Evolutionary conservation across 1,140 invertebrate species (phyloP), one percentile per base, ranked within the genome.

Genomic region (Drosophila funebris): DNA sequence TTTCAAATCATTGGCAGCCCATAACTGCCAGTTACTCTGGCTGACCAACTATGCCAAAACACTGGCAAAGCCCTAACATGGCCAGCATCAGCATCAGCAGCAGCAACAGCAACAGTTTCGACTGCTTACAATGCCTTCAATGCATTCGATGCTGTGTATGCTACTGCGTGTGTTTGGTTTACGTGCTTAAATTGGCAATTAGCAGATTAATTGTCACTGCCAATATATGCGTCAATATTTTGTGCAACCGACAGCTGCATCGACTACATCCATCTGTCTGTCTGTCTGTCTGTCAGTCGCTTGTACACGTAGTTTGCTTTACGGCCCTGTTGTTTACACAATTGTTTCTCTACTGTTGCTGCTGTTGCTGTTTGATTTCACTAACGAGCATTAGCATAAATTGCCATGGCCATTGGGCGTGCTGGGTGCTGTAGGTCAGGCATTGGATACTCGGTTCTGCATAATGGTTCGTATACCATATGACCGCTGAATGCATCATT

Each of bases 311-410:
- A 79, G 82, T 78, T 88, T 88, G 74, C 73, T 78, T 85, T 85
- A 85, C 81, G 64, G 69, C 73, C 73, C 82, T 74, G 77, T 87
- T 85, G 81, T 85, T 87, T 85, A 81, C 81, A 81, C 78, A 85
- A 87, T 85, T 85, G 81, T 87, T 85, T 37, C 44, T n/a, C 13
- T 61, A 33, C 31, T 60, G 56, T 33, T 76, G 66, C 13, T 61
- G 44, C 31, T 60, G 56, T 33, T 76, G 66, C 71, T 87, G 78
- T 87, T 87, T 87, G 82, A 88, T 78, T 87, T 82, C 67, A 87
- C 83, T 87, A 82, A 88, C 83, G 82, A 88, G 83, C 83, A 87
- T 87, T 88, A 87, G 83, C 82, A 87, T 87, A 87, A 88, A 87
- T 88, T 87, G 83, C 78, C 69, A 52, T 56, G 69, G 50, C 36